Evolutionary conservation across 2,888 invertebrate species (phyloP), one percentile per base, ranked within the genome.

Genomic region (Panzeria rudis): DNA sequence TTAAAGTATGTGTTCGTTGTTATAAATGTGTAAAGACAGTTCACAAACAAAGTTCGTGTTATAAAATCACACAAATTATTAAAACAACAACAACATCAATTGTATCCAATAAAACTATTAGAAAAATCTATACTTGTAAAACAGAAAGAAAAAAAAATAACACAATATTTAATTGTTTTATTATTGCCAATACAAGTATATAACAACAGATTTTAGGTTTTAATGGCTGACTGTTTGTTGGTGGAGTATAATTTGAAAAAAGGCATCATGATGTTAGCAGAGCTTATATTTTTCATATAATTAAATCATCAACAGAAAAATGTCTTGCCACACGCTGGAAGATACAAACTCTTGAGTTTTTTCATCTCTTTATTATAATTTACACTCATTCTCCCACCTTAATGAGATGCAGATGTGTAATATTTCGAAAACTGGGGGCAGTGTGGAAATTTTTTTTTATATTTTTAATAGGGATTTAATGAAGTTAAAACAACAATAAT

Each of bases 161-260:
- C n/a, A 69, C 35, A 52, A 56, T 64, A 77, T 72, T 72, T 72
- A 64, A 66, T 75, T 62, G 52, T 62, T 69, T 78, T 29, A 29
- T 71, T 78, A 56, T 41, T 66, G 25, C 1, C n/a, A 2, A n/a
- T 20, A 20, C 32, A 73, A 59, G 2, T 35, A 7, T 17, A 56
- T 11, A 15, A n/a, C 17, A 11, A 38, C 25, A 64, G 64, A 59
- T 59, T 59, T 32, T 44, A 20, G 29, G 13, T 71, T 41, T 41
- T 17, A 41, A 56, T 71, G 38, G 13, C 32, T 13, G 66, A 47
- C 35, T 47, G 47, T 6, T 4, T 17, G 17, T 3, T 38, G 23
- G 35, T 71, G 41, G 11, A 5, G 11, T 41, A 4, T 8, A 23
- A 23, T 52, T 23, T 52, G 50, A 8, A 20, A 20, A 52, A 23